Evolutionary conservation across 2,113 vertebrate genomes (phyloP), one percentile per base, ranked within the genome.

Genomic region (Penelope pileata): DNA sequence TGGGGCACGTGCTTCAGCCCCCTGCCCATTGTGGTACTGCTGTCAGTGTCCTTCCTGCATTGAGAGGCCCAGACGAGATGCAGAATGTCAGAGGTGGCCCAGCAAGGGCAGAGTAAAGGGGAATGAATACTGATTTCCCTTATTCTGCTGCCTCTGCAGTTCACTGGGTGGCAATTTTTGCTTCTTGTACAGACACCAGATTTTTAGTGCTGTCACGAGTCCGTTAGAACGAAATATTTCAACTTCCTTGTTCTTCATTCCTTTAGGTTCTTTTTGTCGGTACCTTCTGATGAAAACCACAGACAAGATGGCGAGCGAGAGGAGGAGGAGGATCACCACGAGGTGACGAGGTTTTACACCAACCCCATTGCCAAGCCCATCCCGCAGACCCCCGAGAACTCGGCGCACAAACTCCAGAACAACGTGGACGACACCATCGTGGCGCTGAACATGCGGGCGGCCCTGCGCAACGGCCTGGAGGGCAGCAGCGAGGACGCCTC

Each of bases 291-390:
- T 32, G 98, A 98, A 53, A 98, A 98, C 76, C 97, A 98, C 87
- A 83, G 98, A 11, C 97, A 95, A 34, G 98, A 98, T 15, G 96
- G 97, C 29, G 98, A 98, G 60, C 94, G 77, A 1, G 96, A 97
- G 43, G 97, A 94, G 5, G 67, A 87, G 1, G 98, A 98, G 2
- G 98, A 99, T 6, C 97, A 98, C 12, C 98, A 98, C 0, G 98
- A 99, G 68, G 98, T 99, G 80, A 98, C 98, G 1, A 96, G 97
- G 47, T 99, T 99, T 86, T 99, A 99, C 86, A 98, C 98, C 6
- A 99, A 99, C 36, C 98, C 98, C 64, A 98, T 99, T 23, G 98
- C 99, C 66, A 99, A 99, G 97, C 99, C 98, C 10, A 97, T 99
- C 79, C 98, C 99, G 0, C 99, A 99, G 83, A 97, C 76, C 3